Base-by-base conservation (phyloP, 2,888 invertebrate genomes). In the Prenolepis imparis region DNA sequence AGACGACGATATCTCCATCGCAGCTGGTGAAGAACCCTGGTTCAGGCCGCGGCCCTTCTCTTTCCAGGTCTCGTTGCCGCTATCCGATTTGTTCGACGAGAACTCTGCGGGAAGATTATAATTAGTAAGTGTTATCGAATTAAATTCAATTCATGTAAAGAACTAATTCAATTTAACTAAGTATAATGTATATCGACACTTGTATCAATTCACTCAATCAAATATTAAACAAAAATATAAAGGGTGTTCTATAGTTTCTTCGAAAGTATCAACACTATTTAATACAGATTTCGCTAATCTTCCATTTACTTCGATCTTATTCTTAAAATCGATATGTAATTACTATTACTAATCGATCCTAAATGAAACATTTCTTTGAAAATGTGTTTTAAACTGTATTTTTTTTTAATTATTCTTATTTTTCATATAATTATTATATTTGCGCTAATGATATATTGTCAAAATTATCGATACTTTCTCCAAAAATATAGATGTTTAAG, bases 11-110 rank as follows among this genome's bases (percentile, higher is more conserved):
- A 86, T 84, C 18, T 90, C 55, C 61, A 72, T 84, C 89, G 90
- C 87, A 12, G 84, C 48, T 39, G 61, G 57, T 48, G 84, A 83
- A 0, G 86, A 74, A 18, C 83, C 70, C 5, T 84, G 12, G 9
- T 48, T 80, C 72, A 73, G 5, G 36, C 86, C 55, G 84, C 93
- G 91, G 12, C 90, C 87, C 81, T 92, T 94, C n/a, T 91, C 91
- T 75, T 92, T 92, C 90, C 90, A 93, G 72, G 90, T 88, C 18
- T 93, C 92, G 59, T 85, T 74, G 67, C 83, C 64, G 63, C 82
- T 67, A 48, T 93, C 93, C 59, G 92, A 87, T 63, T 93, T 94
- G 84, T 88, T 83, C 70, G 90, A 90, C 66, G 91, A 61, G 36
- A 87, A 92, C 67, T 94, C 94, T 94, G 92, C 18, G 88, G 73